Evolutionary conservation across 1,140 invertebrate species (phyloP), one percentile per base, ranked within the genome.

Genomic region (Physella acuta): DNA sequence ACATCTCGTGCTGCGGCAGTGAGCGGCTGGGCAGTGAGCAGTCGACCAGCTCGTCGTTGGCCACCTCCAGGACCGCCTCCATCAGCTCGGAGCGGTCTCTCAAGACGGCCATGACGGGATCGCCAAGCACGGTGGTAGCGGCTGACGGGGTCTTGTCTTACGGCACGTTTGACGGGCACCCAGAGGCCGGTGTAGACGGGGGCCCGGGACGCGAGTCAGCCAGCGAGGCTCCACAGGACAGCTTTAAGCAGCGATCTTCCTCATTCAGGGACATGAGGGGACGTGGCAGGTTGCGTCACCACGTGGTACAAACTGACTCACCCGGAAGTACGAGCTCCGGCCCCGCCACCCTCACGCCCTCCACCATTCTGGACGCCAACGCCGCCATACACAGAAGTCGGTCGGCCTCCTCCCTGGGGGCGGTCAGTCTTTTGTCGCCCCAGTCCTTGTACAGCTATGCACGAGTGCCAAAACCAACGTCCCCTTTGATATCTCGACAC

Each of bases 331-430:
- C 36, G 0, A 56, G 52, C 52, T 67, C 64, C 34, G 66, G 66
- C 2, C 66, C 66, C 17, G 66, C 66, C 31, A 68, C 66, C 30
- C 66, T 68, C 1, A 49, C 34, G 17, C 66, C 66, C 24, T 68
- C 66, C 1, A 11, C 34, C 33, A 49, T 16, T 30, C 39, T 39
- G 1, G 39, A 68, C 66, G 66, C 66, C 30, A 68, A 68, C 36
- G 66, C 66, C n/a, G 66, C 66, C 5, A 59, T 68, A 20, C 66
- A 68, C 5, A 37, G 66, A 37, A 68, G 66, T 39, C 31, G 37
- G 17, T 68, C 66, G 8, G 37, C 66, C 16, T 58, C 55, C 20
- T 26, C 66, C 26, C 56, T 68, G 31, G 20, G 39, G 52, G 49
- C 4, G 2, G 24, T 3, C 4, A 64, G 17, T 8, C 39, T 44